Percentiles rank a stretch among this genome's conserved stretches.
phyloP scores from a whole-genome alignment of 2,888 invertebrate genomes.

The Leucania comma region DNA sequence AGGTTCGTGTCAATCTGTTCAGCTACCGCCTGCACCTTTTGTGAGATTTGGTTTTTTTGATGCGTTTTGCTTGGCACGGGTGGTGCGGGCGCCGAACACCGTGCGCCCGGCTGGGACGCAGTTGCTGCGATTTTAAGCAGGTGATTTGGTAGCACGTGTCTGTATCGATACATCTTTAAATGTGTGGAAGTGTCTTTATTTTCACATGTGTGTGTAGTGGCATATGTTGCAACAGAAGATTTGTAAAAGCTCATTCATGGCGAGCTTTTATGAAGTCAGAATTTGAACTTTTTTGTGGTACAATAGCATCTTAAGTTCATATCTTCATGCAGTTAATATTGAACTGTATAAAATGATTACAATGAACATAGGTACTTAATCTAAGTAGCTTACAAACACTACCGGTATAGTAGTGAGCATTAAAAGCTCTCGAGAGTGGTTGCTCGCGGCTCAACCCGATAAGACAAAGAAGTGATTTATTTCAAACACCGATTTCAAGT shows the following conservation, averaged over 20 bases:
- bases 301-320: background rate
- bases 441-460: slow-evolving; percentile 72
- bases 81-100: slow-evolving; percentile 30
- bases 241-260: slow-evolving; percentile 51
- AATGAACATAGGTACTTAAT: slow-evolving; percentile 42
- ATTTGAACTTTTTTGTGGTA: slow-evolving; percentile 12
- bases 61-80: slow-evolving; percentile 67
- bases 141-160: slow-evolving; percentile 70
- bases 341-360: slow-evolving; percentile 22
- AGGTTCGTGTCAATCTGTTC: slow-evolving; percentile 70
- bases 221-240: slow-evolving; percentile 61
- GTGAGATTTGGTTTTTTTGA: slow-evolving; percentile 66
- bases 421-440: slow-evolving; percentile 77
- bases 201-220: slow-evolving; percentile 21
- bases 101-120: slow-evolving; percentile 43
- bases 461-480: slow-evolving; percentile 83
- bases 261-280: slow-evolving; percentile 1
- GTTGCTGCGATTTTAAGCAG: slow-evolving; percentile 69
- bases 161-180: slow-evolving; percentile 35
- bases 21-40: slow-evolving; percentile 66
- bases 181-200: slow-evolving; percentile 24
- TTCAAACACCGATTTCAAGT: slow-evolving; percentile 76
- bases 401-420: slow-evolving; percentile 57
- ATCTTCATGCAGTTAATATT: slow-evolving; percentile 7
- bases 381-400: slow-evolving; percentile 42